Evolutionary conservation across 2,888 invertebrate species (phyloP), one percentile per base, ranked within the genome.

Genomic region (Pyrochroa serraticornis): DNA sequence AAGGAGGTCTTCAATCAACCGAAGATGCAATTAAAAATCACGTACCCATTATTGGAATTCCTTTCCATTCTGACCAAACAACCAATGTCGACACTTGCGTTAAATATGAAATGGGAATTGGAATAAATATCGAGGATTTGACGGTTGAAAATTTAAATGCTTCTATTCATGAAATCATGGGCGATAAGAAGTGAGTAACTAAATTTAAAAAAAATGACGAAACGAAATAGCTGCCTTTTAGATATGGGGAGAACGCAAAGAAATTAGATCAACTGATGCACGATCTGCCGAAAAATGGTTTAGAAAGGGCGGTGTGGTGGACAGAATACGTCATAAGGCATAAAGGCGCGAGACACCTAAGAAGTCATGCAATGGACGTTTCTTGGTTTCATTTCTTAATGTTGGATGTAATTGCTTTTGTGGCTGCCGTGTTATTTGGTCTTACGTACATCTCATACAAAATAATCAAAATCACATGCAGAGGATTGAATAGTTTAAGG

Each of bases 271-370:
- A 47, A 6, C 67, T 71, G 34, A 64, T 66, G 2, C 43, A 38
- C 22, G 72, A 72, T 54, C 66, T 71, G 34, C 69, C 67, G n/a
- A 56, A 67, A 32, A 50, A 61, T 30, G 60, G 67, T 2, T 46
- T 72, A 38, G 70, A 72, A 9, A 71, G 64, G 49, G 69, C 72
- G 6, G 61, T 71, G 12, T 72, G 65, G 64, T 71, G 71, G 71
- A 71, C 71, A 32, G 71, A 72, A 56, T 72, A 72, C 56, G 72
- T 72, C 7, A 44, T 72, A 3, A 60, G 71, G 6, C 71, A 72
- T 44, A 52, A 72, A 12, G 72, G 72, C 8, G 71, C 72, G 1
- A 13, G 43, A 14, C 72, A 72, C 58, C 56, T 72, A 12, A 63
- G 51, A 52, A 68, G 69, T 44, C 51, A 44, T 35, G 68, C 52